A percentile compares a stretch with the other conserved stretches of the same genome.
phyloP scores from a whole-genome alignment of 2,113 vertebrate genomes.

The Corynorhinus townsendii region DNA sequence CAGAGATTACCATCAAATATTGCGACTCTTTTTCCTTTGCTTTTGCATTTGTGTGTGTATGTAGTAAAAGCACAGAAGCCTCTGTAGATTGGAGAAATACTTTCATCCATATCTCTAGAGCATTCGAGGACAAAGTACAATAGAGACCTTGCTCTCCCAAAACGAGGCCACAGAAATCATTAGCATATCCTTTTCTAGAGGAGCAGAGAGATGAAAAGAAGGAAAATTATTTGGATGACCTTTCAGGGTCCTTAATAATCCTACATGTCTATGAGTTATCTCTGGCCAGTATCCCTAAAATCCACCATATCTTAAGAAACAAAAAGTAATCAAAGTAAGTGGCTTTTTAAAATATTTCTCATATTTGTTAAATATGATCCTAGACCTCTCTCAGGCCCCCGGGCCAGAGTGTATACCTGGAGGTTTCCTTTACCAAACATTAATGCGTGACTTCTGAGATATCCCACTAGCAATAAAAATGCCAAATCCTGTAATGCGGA shows the following conservation, averaged over 20 bases:
- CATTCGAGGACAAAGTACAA: background rate
- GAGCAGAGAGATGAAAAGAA: background rate
- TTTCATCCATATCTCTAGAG: background rate
- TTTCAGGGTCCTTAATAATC: background rate
- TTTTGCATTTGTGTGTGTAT: background rate
- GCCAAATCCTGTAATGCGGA: background rate
- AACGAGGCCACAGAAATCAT: background rate
- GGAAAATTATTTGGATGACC: background rate
- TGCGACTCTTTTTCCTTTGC: slow-evolving; percentile 16
- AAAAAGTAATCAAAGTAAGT: background rate
- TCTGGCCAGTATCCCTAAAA: background rate
- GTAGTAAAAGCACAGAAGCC: background rate
- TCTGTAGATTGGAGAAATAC: background rate
- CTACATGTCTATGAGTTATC: background rate
- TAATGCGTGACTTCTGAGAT: background rate
- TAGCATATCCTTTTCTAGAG: background rate
- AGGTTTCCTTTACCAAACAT: background rate
- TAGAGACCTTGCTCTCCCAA: background rate
- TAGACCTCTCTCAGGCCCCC: background rate
- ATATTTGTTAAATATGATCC: background rate
- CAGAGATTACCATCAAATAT: slow-evolving; percentile 39
- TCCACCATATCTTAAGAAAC: background rate
- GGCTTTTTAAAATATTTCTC: background rate
- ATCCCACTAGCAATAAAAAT: background rate
- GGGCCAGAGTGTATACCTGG: background rate